Base-by-base conservation (phyloP, 2,797 vertebrate species). In the Acomys russatus region DNA sequence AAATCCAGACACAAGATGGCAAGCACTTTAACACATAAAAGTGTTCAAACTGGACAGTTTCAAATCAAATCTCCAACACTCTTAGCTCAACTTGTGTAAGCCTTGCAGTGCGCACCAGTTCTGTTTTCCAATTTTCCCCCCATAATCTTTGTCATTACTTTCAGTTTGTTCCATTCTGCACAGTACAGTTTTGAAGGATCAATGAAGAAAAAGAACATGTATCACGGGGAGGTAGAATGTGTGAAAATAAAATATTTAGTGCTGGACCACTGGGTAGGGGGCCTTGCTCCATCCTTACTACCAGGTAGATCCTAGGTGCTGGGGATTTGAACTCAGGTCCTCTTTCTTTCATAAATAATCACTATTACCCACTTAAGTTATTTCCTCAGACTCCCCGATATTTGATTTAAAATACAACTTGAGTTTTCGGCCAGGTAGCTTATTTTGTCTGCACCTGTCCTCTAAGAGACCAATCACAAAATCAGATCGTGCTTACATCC, bases 321-420 rank as follows among this genome's bases (percentile, higher is more conserved):
- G 64, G 44, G 38, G 3, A 23, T 70, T 68, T 85, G 44, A 54
- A 86, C 66, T 56, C 20, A 86, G 49, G 49, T 86, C 30, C 30
- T 54, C 25, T 71, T 56, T 20, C 3, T 71, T 71, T 56, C 33
- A 86, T 35, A 35, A n/a, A n/a, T 54, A 70, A 56, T 25, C 30
- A 70, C 2, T 71, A 9, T 71, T 54, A 54, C 51, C 7, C 33
- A 70, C 20, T n/a, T 49, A 25, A 56, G 22, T 1, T 7, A 25
- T 35, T 68, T 28, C n/a, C 3, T 56, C 12, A 54, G 49, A 14
- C 9, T 76, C 23, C 10, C 68, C n/a, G 33, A 71, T 89, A 59
- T 49, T 68, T 96, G 8, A 56, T 71, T 87, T 74, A 76, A 90
- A 94, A 88, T 91, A 38, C 12, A 8, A 38, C 68, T 80, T 82